Evolutionary conservation across 2,113 vertebrate genomes (phyloP), one percentile per base, ranked within the genome.

Genomic region (Nyctereutes procyonoides): DNA sequence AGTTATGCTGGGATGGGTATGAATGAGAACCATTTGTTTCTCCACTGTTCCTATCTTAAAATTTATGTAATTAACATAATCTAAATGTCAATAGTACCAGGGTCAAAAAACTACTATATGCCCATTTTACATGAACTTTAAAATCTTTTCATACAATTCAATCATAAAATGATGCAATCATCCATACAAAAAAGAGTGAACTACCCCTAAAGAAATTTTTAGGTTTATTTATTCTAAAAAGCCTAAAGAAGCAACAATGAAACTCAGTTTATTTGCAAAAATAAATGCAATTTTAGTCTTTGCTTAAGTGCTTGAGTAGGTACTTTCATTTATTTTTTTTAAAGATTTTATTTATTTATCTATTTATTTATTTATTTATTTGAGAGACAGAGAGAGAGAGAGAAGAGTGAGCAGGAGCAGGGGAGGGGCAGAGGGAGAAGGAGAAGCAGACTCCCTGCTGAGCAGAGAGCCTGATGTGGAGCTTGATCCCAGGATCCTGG

Each of bases 121-220:
- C 11, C 60, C 87, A 43, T 53, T 96, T 94, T 90, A 62, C 1
- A 58, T 53, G 43, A 92, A 90, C 30, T 95, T 94, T 13, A 80
- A 94, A 62, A 67, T 16, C 3, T 83, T 90, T 60, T 22, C 8
- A 79, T 43, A 87, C n/a, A 90, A 69, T 77, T 85, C 20, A 88
- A 56, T 55, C 62, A 35, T 71, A 74, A 86, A 69, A 93, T 22
- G 16, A 79, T 73, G 14, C 2, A 28, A 76, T 22, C 22, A 65
- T 60, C 53, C 14, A 74, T 19, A 62, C 3, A 28, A 10, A 73
- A 97, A 88, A 91, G 15, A 60, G 43, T 51, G 30, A 93, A 69
- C 24, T 73, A 63, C 7, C 22, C 38, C 8, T 83, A 38, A 80
- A 60, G 30, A 86, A 84, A 79, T n/a, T 38, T 73, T 76, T 63